Conservation (phyloP, 2,888 invertebrate species). For the Adela reaumurella region DNA sequence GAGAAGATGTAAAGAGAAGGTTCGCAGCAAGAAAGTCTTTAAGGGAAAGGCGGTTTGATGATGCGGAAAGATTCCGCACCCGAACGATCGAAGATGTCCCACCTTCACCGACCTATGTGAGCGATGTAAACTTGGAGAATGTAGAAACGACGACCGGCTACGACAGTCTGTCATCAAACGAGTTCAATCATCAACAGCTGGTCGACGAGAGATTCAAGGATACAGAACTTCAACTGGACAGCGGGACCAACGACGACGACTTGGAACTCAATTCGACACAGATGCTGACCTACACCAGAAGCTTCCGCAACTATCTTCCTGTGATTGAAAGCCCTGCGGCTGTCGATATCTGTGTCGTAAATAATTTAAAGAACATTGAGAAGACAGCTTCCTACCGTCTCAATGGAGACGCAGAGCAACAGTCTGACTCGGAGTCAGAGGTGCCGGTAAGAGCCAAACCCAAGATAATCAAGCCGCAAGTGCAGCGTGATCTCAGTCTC, state of each 20-base stretch:
- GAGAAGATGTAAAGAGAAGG: conserved; percentile 35
- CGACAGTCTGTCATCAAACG: conserved; percentile 44
- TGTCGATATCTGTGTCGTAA: conserved; percentile 42
- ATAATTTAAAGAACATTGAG: conserved; percentile 46
- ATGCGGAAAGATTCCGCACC: conserved; percentile 72
- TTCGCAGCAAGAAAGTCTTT: conserved; percentile 44
- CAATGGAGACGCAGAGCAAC: conserved; percentile 50
- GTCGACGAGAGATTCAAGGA: conserved; percentile 26
- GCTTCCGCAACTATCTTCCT: conserved; percentile 45
- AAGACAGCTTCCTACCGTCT: conserved; percentile 36
- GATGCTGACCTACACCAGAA: conserved; percentile 58
- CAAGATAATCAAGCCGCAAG: conserved; percentile 55
- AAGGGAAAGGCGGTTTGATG: conserved; percentile 59
- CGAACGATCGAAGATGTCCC: conserved; percentile 58
- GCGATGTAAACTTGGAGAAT: conserved; percentile 42
- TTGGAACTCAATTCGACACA: conserved; percentile 60
- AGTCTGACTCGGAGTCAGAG: conserved; percentile 44
- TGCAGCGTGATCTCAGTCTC: conserved; percentile 34
- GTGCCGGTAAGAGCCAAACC: conserved; percentile 41
- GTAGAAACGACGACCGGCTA: conserved; percentile 48
- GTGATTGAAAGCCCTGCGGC: conserved; percentile 44
- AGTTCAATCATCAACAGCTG: conserved; percentile 35
- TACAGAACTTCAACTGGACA: conserved; percentile 43
- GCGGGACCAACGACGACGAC: conserved; percentile 71
- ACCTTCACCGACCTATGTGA: conserved; percentile 48